A percentile compares a stretch with the other conserved stretches of the same genome.
Evolutionary conservation across 2,113 vertebrate species (phyloP).

Genomic region (Equus quagga): DNA sequence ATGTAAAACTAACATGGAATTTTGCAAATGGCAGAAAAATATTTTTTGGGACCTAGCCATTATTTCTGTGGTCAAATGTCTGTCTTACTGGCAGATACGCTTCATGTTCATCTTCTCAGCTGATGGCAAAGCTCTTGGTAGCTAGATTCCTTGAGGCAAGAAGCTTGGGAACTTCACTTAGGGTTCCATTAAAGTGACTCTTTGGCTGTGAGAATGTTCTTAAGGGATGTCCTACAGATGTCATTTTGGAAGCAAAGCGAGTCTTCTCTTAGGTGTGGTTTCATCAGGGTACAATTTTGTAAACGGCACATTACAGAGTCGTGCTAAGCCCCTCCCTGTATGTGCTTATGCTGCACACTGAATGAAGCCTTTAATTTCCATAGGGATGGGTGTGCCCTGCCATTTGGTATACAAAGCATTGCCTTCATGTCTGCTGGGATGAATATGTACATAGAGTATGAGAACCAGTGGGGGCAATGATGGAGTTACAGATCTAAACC

Average conservation of each 20-base stretch:
- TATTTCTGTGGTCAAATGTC: background rate
- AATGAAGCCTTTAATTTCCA: background rate
- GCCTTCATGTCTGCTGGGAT: background rate
- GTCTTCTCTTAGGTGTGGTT: background rate
- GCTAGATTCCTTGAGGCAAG: background rate
- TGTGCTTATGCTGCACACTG: background rate
- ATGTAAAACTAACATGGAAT: background rate
- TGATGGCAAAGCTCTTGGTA: background rate
- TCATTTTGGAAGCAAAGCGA: background rate
- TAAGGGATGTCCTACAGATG: background rate
- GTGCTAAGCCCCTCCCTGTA: background rate
- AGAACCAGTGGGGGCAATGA: background rate
- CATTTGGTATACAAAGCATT: background rate
- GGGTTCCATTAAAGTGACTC: background rate
- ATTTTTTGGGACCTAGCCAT: background rate
- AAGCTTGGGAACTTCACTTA: background rate
- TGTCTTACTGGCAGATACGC: background rate
- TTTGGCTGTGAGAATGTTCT: background rate
- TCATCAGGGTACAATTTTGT: background rate
- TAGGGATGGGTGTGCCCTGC: background rate
- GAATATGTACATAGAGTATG: background rate
- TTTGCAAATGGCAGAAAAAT: conserved; percentile 8
- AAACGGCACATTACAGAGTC: background rate
- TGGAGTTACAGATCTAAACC: background rate
- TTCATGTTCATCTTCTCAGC: background rate